These are phyloP conservation scores for Rhyacophila evoluta DNA, from an alignment of 2,888 invertebrate genomes.

Conservation along the genomic window DNA sequence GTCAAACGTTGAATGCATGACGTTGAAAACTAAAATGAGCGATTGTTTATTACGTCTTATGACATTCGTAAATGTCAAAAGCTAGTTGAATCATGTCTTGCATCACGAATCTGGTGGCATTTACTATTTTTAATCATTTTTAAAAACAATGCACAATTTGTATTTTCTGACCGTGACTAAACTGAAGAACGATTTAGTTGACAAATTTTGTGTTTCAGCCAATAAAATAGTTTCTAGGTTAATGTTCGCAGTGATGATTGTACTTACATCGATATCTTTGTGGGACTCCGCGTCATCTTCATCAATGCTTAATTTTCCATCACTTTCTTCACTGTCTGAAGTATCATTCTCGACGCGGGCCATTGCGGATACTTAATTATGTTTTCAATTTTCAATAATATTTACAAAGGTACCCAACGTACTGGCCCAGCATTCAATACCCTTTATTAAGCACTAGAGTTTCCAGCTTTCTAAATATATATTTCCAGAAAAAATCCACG, in stretches of 20 bases:
- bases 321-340: constrained; percentile 44
- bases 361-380: constrained; percentile 36
- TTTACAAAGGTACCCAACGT: constrained; percentile 30
- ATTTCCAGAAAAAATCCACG: neutral
- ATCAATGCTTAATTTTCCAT: constrained; percentile 40
- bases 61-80: constrained; percentile 22
- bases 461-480: neutral
- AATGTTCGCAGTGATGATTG: constrained; percentile 31
- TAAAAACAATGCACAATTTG: neutral
- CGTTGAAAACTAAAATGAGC: neutral
- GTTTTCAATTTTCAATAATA: constrained; percentile 29
- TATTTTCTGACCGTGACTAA: neutral
- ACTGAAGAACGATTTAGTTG: neutral
- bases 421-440: neutral
- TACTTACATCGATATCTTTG: constrained; percentile 46
- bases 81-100: neutral
- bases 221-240: constrained; percentile 36
- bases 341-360: constrained; percentile 52
- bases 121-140: neutral
- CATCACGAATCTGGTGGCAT: neutral
- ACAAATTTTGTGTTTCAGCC: neutral
- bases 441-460: neutral
- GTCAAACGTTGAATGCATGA: neutral
- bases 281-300: constrained; percentile 40
- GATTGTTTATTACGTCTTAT: constrained; percentile 12